Evolutionary conservation across 2,113 vertebrate genomes (phyloP).

Genomic region (Poeciliopsis occidentalis): DNA sequence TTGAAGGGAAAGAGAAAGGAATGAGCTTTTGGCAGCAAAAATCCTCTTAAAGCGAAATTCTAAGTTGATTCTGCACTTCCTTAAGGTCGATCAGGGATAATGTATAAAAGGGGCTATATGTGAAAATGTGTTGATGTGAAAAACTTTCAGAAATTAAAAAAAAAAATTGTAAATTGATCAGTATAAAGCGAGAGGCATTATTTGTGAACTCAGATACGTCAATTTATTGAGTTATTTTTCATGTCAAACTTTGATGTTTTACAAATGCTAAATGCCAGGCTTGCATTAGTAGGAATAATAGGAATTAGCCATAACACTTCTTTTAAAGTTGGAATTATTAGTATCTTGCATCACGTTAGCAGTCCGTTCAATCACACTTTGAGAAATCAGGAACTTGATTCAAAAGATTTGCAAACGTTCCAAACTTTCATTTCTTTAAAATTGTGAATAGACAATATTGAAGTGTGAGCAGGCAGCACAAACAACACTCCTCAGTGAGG

Average conservation of each 20-base stretch:
- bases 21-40: constrained; percentile 31
- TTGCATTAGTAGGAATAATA: too few species aligned
- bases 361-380: background rate
- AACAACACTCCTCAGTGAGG: too few species aligned
- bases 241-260: too few species aligned
- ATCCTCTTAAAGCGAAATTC: constrained; percentile 31
- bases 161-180: background rate
- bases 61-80: constrained; percentile 10
- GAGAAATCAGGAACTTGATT: background rate
- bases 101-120: background rate
- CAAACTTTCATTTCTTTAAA: too few species aligned
- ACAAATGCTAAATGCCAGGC: too few species aligned
- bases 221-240: background rate
- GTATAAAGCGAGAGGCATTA: background rate
- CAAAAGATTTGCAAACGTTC: background rate
- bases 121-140: constrained; percentile 3
- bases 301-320: background rate
- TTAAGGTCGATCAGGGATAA: constrained; percentile 6
- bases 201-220: background rate
- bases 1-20: constrained; percentile 35
- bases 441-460: too few species aligned
- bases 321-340: background rate
- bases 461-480: too few species aligned
- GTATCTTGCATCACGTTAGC: background rate
- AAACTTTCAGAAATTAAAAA: background rate